A percentile compares a stretch with the other conserved stretches of the same genome.
Conservation (phyloP, 2,888 invertebrate species). For the Meliscaeva auricollis region DNA sequence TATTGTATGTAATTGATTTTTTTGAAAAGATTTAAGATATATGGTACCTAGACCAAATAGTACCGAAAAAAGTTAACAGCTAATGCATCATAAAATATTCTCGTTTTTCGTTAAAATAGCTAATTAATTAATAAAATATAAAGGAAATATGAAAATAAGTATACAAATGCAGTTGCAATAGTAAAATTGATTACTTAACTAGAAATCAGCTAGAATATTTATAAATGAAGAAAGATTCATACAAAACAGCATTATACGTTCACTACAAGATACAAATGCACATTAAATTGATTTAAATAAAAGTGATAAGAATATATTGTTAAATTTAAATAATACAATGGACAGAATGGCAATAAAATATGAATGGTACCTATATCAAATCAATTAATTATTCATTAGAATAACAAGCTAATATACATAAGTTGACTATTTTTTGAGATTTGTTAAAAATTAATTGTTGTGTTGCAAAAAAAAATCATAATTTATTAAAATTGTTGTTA, state of each 20-base stretch:
- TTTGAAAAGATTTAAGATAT: conserved; percentile 11
- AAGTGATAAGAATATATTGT: neutral
- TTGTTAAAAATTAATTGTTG: neutral
- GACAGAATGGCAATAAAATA: conserved; percentile 17
- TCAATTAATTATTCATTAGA: no score
- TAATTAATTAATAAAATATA: neutral
- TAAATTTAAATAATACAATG: neutral
- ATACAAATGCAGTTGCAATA: neutral
- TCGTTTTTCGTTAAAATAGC: neutral
- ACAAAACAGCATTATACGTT: neutral
- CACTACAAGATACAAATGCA: neutral
- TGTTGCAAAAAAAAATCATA: neutral
- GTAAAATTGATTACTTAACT: neutral
- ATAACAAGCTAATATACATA: no score
- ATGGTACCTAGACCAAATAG: conserved; percentile 7
- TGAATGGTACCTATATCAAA: conserved; percentile 2
- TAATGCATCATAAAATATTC: neutral
- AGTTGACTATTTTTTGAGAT: neutral
- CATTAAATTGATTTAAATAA: neutral
- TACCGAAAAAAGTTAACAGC: conserved; percentile 7
- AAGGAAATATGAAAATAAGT: neutral
- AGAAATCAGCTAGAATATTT: neutral
- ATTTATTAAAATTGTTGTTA: neutral
- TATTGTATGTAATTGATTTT: conserved; percentile 13
- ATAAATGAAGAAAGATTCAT: neutral